Evolutionary conservation across 2,113 vertebrate species (phyloP).

Genomic region (Edolisoma coerulescens): DNA sequence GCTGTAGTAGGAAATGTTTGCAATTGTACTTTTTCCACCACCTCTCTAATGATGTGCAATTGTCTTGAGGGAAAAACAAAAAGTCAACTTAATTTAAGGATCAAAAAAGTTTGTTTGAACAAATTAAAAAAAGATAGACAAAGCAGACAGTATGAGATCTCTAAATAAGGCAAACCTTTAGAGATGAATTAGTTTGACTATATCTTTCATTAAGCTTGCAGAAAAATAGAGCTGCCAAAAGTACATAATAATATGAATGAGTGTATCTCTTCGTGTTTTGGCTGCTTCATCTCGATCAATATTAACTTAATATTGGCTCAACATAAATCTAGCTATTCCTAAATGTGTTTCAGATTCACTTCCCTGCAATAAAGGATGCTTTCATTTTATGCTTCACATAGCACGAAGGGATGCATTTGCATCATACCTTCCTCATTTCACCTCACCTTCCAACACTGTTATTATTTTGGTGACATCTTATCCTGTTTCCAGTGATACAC

Average conservation of each 20-base stretch:
- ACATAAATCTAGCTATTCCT: slow-evolving; percentile 15
- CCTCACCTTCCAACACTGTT: neutral
- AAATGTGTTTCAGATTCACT: neutral
- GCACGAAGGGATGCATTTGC: neutral
- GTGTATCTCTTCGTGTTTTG: neutral
- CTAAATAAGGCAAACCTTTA: neutral
- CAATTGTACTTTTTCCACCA: slow-evolving; percentile 4
- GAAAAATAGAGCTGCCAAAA: neutral
- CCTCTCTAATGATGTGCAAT: neutral
- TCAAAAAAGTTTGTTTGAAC: slow-evolving; percentile 8
- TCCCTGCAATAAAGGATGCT: neutral
- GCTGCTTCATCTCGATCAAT: slow-evolving; percentile 26
- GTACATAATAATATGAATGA: neutral
- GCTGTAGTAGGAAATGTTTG: neutral
- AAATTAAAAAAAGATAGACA: slow-evolving; percentile 38
- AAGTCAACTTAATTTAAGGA: slow-evolving; percentile 13
- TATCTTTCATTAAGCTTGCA: neutral
- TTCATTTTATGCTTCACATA: slow-evolving; percentile 14
- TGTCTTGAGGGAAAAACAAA: slow-evolving; percentile 32
- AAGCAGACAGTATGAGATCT: neutral
- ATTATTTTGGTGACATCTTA: slow-evolving; percentile 15
- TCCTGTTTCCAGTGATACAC: neutral
- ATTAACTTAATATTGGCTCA: slow-evolving; percentile 25
- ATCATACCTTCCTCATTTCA: slow-evolving; percentile 6
- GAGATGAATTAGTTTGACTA: neutral